Base-by-base conservation (phyloP, 2,797 vertebrate genomes). In the Valencia hispanica region DNA sequence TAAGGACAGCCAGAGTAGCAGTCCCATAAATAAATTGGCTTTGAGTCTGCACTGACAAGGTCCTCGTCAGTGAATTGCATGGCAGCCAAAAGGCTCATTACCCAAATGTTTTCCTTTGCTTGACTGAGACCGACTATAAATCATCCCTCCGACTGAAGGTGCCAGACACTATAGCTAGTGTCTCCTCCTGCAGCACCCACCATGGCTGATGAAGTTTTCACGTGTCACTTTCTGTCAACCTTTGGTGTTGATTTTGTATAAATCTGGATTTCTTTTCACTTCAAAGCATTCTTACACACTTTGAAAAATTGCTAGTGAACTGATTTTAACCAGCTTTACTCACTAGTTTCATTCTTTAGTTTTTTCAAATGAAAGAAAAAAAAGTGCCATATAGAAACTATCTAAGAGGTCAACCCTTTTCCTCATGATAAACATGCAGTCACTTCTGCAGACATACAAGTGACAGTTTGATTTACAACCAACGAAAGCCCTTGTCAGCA, bases 401-500 rank as follows among this genome's bases (percentile, higher is more conserved):
- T 11, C 4, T 47, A 43, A 79, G 39, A 2, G 6, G 22, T 30
- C 41, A 7, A 48, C 20, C 51, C 10, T 34, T 17, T 57, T 22
- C 43, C 74, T 71, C 59, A 32, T 53, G 51, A 57, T 72, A 34
- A 73, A 79, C 22, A 12, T 73, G 73, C 45, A 59, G 61, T 72
- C 18, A 22, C 2, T 9, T 70, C 72, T 77, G 71, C 81, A 48
- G 73, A 82, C 32, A 59, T 61, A 53, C 68, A 47, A 73, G 73
- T 87, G 77, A 86, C 84, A 89, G 79, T 70, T 72, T 91, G 93
- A 94, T 93, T 89, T 87, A 92, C 87, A 85, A 81, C 88, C 83
- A 88, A 89, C 88, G 95, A 95, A 92, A 95, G 90, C 79, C 57
- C 91, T 81, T 94, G 94, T 95, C 95, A 91, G 73, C 93, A 84